A percentile compares a stretch with the other conserved stretches of the same genome.
phyloP scores from a whole-genome alignment of 37 sponge, comb jelly and placozoan species.

The Amphimedon queenslandica region DNA sequence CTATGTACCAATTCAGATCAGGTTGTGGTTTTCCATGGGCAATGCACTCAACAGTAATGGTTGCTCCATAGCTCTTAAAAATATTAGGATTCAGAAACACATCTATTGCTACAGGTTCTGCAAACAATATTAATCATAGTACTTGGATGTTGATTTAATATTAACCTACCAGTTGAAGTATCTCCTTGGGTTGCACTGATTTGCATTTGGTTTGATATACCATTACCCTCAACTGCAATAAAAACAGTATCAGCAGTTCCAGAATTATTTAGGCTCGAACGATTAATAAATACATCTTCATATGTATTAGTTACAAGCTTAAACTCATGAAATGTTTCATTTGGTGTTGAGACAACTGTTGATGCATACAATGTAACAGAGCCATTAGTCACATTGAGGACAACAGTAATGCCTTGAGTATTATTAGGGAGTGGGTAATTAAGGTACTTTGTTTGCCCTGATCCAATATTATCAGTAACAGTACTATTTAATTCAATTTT shows the following conservation, averaged over 20 bases:
- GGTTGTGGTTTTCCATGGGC: not conserved
- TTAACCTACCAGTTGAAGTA: too few relatives aligned
- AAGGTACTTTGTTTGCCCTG: constrained; percentile 14
- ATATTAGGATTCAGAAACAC: not conserved
- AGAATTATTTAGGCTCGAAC: not conserved
- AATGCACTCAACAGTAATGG: not conserved
- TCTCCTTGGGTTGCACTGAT: too few relatives aligned
- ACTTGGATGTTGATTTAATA: too few relatives aligned
- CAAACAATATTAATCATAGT: too few relatives aligned
- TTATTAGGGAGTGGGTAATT: too few relatives aligned
- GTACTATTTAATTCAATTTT: not conserved
- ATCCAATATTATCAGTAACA: not conserved
- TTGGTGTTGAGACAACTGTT: too few relatives aligned
- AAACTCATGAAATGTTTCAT: constrained; percentile 32
- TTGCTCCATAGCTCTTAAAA: not conserved
- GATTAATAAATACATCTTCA: not conserved
- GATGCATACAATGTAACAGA: too few relatives aligned
- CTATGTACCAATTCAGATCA: not conserved
- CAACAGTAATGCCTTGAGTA: constrained; percentile 17
- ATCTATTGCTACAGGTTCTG: not conserved
- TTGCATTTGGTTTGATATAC: not conserved
- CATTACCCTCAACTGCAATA: constrained; percentile 8
- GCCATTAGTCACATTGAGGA: too few relatives aligned
- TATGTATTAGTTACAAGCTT: constrained; percentile 10
- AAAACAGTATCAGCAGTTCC: constrained; percentile 1